Evolutionary conservation across 2,113 vertebrate genomes (phyloP).

Genomic region (Diadophis punctatus): DNA sequence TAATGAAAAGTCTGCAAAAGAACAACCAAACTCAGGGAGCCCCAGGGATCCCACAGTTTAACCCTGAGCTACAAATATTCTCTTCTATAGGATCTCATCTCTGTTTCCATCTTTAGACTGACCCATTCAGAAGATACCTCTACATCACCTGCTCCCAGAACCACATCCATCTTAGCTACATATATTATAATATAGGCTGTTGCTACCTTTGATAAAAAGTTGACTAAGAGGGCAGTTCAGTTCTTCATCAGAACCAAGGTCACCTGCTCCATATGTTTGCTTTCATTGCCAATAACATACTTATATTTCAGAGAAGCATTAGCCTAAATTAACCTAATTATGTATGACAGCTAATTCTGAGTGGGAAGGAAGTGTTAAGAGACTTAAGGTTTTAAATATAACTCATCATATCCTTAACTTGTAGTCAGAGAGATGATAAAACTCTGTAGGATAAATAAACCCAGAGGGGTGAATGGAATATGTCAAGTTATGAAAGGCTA

Average conservation of each 20-base stretch:
- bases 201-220: neutral
- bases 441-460: neutral
- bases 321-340: conserved; percentile 64
- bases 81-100: neutral
- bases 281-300: conserved; percentile 61
- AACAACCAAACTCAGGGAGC: neutral
- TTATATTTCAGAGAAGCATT: conserved; percentile 54
- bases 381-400: conserved; percentile 45
- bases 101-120: neutral
- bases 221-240: neutral
- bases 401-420: neutral
- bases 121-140: neutral
- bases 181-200: neutral
- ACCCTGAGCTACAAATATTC: neutral
- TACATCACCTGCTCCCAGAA: neutral
- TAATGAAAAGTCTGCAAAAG: neutral
- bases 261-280: conserved; percentile 62
- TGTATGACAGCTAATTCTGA: conserved; percentile 71
- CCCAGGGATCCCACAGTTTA: neutral
- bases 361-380: conserved; percentile 52
- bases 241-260: conserved; percentile 51
- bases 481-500: neutral
- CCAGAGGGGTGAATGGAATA: neutral
- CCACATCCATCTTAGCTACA: neutral
- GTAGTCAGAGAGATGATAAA: neutral